phyloP scores from a whole-genome alignment of 2,888 invertebrate species.

The Holacanthella duospinosa region DNA sequence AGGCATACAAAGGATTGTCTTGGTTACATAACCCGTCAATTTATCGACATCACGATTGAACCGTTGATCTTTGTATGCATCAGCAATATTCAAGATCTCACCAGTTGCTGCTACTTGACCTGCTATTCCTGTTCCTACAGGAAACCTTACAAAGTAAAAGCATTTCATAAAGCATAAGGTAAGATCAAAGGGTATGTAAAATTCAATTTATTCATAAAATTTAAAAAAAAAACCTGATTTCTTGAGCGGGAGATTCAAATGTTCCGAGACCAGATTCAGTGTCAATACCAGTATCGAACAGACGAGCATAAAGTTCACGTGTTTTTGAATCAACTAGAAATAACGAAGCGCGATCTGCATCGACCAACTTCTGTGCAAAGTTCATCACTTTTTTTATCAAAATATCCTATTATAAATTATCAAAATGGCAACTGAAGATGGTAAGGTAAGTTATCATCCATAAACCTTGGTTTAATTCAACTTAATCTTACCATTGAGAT shows the following conservation, averaged over 20 bases:
- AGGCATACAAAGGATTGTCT: slow-evolving; percentile 72
- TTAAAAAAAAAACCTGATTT: slow-evolving; percentile 1
- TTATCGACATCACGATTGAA: slow-evolving; percentile 63
- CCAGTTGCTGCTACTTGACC: slow-evolving; percentile 71
- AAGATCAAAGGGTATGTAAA: neutral
- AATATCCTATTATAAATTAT: slow-evolving; percentile 46
- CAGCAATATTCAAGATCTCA: slow-evolving; percentile 65
- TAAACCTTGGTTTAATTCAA: neutral
- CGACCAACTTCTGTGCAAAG: slow-evolving; percentile 66
- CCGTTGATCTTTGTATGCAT: slow-evolving; percentile 65
- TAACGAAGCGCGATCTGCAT: slow-evolving; percentile 70
- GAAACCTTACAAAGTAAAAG: slow-evolving; percentile 53
- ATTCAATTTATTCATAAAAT: neutral
- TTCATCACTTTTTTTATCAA: slow-evolving; percentile 72
- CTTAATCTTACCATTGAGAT: slow-evolving; percentile 41
- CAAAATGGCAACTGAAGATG: neutral
- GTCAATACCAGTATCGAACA: slow-evolving; percentile 56
- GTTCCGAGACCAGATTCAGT: neutral
- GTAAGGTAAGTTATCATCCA: neutral
- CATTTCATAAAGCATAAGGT: slow-evolving; percentile 3
- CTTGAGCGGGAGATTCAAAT: neutral
- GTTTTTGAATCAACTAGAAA: slow-evolving; percentile 65
- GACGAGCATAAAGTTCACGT: slow-evolving; percentile 62
- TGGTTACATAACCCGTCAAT: slow-evolving; percentile 47
- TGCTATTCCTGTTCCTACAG: slow-evolving; percentile 68